A percentile compares a stretch with the other conserved stretches of the same genome.
Conservation (phyloP, 1,140 invertebrate species). For the Solenopsis invicta region DNA sequence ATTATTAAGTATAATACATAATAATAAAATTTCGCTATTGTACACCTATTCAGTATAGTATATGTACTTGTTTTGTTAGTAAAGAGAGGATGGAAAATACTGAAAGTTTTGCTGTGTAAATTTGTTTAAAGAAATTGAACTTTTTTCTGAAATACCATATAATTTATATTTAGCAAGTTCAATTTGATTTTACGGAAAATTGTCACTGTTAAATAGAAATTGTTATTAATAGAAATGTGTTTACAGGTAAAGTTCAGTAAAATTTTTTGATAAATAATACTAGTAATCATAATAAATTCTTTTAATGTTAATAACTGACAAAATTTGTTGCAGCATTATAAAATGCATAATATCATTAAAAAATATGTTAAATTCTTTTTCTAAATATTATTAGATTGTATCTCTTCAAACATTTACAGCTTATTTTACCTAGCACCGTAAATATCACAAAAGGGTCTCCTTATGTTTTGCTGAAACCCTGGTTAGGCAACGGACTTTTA, state of each 20-base stretch:
- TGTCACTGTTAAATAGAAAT: neutral
- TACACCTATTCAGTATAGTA: no score
- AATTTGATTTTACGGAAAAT: neutral
- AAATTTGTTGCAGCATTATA: neutral
- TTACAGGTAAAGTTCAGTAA: neutral
- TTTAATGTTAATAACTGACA: neutral
- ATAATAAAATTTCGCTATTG: no score
- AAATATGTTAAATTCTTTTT: neutral
- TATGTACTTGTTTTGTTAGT: neutral
- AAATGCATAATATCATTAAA: neutral
- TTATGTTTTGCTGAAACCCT: slow-evolving; percentile 87
- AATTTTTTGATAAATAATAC: neutral
- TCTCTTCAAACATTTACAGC: slow-evolving; percentile 68
- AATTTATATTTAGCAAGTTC: no score
- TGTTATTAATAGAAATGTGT: neutral
- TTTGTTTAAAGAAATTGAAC: no score
- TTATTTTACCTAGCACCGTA: slow-evolving; percentile 83
- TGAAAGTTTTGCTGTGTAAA: no score
- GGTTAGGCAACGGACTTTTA: slow-evolving; percentile 90
- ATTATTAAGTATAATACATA: no score
- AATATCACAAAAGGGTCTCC: slow-evolving; percentile 89
- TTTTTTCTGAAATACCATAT: no score
- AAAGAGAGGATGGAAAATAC: no score
- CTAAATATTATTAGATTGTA: neutral
- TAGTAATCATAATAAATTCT: neutral